Evolutionary conservation across 1,140 invertebrate species (phyloP).

Genomic region (Drosophila ficusphila): DNA sequence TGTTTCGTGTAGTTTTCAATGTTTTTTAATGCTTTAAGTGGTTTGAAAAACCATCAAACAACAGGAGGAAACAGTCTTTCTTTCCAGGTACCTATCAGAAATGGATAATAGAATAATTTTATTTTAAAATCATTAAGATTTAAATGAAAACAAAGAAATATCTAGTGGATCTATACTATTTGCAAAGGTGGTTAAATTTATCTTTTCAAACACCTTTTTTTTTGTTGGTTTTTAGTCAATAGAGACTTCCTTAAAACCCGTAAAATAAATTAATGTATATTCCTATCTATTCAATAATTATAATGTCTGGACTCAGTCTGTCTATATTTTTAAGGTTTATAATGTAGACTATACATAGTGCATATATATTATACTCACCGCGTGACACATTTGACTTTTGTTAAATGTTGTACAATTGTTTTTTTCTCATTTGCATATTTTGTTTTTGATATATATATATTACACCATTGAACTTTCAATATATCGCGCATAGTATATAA

Average conservation of each 20-base stretch:
- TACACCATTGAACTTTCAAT: conserved; percentile 62
- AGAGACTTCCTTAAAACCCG: neutral
- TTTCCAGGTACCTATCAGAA: conserved; percentile 81
- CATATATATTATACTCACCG: conserved; percentile 64
- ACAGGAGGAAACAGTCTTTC: conserved; percentile 84
- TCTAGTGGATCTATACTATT: neutral
- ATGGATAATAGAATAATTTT: neutral
- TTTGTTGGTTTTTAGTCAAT: neutral
- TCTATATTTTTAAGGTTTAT: neutral
- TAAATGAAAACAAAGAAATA: neutral
- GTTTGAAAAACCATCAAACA: conserved; percentile 84
- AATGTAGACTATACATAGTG: neutral
- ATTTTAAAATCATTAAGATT: neutral
- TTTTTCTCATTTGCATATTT: conserved; percentile 27
- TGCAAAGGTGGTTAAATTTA: neutral
- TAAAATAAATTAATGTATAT: neutral
- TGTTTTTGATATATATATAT: conserved; percentile 45
- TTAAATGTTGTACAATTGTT: conserved; percentile 75
- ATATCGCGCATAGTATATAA: conserved; percentile 62
- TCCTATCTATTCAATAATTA: neutral
- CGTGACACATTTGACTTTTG: conserved; percentile 81
- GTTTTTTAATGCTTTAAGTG: conserved; percentile 65
- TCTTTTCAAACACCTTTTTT: neutral
- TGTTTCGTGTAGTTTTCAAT: conserved; percentile 24
- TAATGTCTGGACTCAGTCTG: too few species aligned